Conservation (phyloP, 2,113 vertebrate genomes). For the Symphodus melops region DNA sequence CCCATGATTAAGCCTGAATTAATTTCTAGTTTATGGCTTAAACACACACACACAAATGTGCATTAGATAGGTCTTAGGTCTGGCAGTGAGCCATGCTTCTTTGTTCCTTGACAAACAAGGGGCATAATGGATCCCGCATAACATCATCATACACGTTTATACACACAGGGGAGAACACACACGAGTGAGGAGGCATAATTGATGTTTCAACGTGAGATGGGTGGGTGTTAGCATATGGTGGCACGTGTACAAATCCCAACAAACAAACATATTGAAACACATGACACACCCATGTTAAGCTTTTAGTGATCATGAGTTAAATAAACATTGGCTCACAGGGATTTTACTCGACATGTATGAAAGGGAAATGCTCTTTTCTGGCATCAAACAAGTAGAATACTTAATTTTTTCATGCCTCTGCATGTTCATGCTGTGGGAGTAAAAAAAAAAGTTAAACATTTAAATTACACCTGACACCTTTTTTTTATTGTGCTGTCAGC, state of each 20-base stretch:
- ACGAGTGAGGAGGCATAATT: slow-evolving; percentile 41
- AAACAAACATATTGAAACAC: slow-evolving; percentile 39
- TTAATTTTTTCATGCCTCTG: too few relatives aligned
- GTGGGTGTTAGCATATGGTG: slow-evolving; percentile 3
- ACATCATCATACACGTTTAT: slow-evolving; percentile 33
- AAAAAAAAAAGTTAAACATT: too few relatives aligned
- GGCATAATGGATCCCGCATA: slow-evolving; percentile 54
- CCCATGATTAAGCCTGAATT: slow-evolving; percentile 35
- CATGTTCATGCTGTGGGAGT: too few relatives aligned
- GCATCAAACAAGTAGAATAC: too few relatives aligned
- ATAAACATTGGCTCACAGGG: neutral
- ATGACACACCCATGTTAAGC: neutral
- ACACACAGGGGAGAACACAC: slow-evolving; percentile 25
- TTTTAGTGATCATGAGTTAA: too few relatives aligned
- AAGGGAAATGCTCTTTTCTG: too few relatives aligned
- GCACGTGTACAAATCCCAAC: slow-evolving; percentile 35
- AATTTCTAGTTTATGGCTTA: slow-evolving; percentile 8
- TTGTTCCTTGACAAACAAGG: slow-evolving; percentile 51
- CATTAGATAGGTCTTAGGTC: slow-evolving; percentile 36
- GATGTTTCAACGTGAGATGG: slow-evolving; percentile 40
- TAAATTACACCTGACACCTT: too few relatives aligned
- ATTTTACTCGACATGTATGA: too few relatives aligned
- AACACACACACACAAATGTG: slow-evolving; percentile 18
- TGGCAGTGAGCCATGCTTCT: slow-evolving; percentile 54
- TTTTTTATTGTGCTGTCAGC: too few relatives aligned